Evolutionary conservation across 2,113 vertebrate species (phyloP), one percentile per base, ranked within the genome.

Genomic region (Solenodon paradoxus): DNA sequence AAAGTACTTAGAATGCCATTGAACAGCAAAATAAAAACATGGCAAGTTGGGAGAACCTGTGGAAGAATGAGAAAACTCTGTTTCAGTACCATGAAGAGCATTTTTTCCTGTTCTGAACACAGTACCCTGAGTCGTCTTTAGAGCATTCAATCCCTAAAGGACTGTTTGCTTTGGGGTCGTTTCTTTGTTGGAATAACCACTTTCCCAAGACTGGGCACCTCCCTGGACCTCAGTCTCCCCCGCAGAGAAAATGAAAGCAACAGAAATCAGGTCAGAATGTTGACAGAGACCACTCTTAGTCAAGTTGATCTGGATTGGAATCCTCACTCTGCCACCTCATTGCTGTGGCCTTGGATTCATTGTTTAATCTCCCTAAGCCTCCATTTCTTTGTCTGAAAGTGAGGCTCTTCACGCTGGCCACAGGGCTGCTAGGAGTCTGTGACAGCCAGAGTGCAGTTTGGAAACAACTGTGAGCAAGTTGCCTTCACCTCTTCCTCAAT

Each of bases 31-130:
- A 38, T 15, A 0, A 35, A 49, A 90, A 42, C 35, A 53, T 4
- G 17, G 22, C 16, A 47, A 77, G 53, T 38, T 0, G 2, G 80
- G 47, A 74, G 16, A 35, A 55, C 51, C 19, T 32, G 13, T n/a
- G 26, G 24, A 82, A 13, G 17, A 28, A 22, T 1, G 7, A 2
- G 24, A 55, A 42, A 24, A 38, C 47, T 47, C n/a, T 13, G 22
- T 49, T 71, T 61, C 17, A 0, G 0, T 7, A 10, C 13, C 1
- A 1, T 16, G 9, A 13, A 4, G 0, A 6, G 47, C 10, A 66
- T 10, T 42, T 49, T 5, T 26, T 35, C 49, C 74, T n/a, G 68
- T 51, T 11, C 30, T 55, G 49, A 35, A 7, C 17, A 24, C 53
- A 20, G 30, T 2, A 0, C 55, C 42, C 38, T 12, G 30, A 3